A percentile compares a stretch with the other conserved stretches of the same genome.
phyloP scores from a whole-genome alignment of 2,888 invertebrate species.

The Halocaridina rubra region DNA sequence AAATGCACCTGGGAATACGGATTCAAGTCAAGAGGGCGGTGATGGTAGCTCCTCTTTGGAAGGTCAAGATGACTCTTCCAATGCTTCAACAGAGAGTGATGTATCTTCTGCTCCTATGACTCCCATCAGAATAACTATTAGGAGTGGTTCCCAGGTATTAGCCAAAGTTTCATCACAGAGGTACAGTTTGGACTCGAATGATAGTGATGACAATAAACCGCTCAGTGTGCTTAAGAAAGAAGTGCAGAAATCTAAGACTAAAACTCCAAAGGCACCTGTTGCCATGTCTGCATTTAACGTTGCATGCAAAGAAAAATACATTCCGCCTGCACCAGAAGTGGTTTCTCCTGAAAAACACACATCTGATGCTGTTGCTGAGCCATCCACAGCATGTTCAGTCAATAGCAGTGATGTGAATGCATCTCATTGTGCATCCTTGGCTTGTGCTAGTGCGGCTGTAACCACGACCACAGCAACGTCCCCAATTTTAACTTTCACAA shows the following conservation, averaged over 20 bases:
- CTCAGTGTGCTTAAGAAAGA: conserved; percentile 44
- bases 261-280: background rate
- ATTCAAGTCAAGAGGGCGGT: conserved; percentile 18
- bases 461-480: too few species aligned
- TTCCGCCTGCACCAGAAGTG: background rate
- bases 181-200: conserved; percentile 39
- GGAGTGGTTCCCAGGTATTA: conserved; percentile 58
- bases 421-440: background rate
- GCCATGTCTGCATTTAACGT: background rate
- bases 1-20: background rate
- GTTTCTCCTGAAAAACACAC: background rate
- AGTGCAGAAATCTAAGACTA: background rate
- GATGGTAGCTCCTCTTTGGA: conserved; percentile 25
- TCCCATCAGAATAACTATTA: conserved; percentile 58
- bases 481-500: too few species aligned
- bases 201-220: conserved; percentile 58
- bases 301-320: background rate
- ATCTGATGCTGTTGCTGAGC: background rate
- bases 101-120: conserved; percentile 27
- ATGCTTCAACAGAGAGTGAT: conserved; percentile 46
- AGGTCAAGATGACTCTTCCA: conserved; percentile 49
- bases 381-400: too few species aligned
- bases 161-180: conserved; percentile 44
- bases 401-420: too few species aligned
- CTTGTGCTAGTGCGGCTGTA: too few species aligned